These are phyloP conservation scores for Folsomia manolachei DNA, from an alignment of 2,888 invertebrate species.

Conservation along the genomic window DNA sequence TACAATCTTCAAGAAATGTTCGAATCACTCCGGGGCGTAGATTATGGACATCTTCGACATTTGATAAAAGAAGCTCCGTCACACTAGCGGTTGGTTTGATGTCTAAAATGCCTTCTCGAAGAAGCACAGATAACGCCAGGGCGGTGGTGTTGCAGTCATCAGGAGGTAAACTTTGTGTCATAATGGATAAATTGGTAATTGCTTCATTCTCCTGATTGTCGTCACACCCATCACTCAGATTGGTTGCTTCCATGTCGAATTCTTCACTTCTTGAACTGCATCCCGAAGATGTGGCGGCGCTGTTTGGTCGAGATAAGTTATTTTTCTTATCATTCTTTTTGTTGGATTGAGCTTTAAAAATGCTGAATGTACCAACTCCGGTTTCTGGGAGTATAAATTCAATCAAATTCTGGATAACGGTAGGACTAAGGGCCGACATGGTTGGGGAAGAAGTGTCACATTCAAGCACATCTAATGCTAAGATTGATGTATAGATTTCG, in stretches of 20 bases:
- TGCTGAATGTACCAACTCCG: slow-evolving; percentile 31
- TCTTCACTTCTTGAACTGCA: background rate
- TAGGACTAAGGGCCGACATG: background rate
- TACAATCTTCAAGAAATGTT: slow-evolving; percentile 15
- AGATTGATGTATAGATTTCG: slow-evolving; percentile 33
- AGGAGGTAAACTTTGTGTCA: slow-evolving; percentile 5
- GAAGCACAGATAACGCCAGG: slow-evolving; percentile 27
- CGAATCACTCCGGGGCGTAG: slow-evolving; percentile 1
- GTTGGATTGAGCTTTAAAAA: slow-evolving; percentile 24
- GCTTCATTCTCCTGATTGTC: background rate
- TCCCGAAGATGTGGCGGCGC: background rate
- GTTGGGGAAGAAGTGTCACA: background rate
- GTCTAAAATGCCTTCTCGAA: slow-evolving; percentile 34
- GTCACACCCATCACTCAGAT: background rate
- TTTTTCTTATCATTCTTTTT: no score
- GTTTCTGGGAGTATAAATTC: slow-evolving; percentile 35
- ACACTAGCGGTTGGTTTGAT: slow-evolving; percentile 35
- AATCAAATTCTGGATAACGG: slow-evolving; percentile 19
- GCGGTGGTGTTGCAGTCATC: slow-evolving; percentile 36
- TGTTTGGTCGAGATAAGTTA: background rate
- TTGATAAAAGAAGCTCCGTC: slow-evolving; percentile 29
- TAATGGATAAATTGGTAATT: background rate
- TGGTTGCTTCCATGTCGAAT: background rate
- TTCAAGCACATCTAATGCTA: slow-evolving; percentile 30
- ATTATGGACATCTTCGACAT: slow-evolving; percentile 12